phyloP scores from a whole-genome alignment of 2,113 vertebrate species.

The Ochotona princeps region DNA sequence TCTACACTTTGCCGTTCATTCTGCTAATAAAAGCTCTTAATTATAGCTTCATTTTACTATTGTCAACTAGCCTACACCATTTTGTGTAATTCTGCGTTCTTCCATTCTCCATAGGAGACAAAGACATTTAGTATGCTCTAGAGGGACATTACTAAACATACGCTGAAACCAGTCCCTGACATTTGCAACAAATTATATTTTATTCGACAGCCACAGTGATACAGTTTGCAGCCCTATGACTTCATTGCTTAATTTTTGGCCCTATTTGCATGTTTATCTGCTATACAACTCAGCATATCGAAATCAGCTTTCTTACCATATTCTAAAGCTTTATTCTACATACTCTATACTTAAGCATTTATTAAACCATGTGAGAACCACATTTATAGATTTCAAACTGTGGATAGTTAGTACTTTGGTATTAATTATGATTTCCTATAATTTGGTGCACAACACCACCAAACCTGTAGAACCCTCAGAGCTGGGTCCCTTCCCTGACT shows the following conservation, averaged over 20 bases:
- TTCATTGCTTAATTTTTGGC: background rate
- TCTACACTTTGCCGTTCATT: background rate
- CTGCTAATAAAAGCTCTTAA: background rate
- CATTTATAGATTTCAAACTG: background rate
- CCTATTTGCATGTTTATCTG: constrained; percentile 1
- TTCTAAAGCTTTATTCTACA: background rate
- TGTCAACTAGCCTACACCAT: background rate
- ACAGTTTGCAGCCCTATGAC: background rate
- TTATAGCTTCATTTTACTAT: background rate
- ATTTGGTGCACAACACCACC: background rate
- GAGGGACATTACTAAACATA: constrained; percentile 10
- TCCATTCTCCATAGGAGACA: background rate
- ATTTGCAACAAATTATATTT: background rate
- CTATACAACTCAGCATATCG: background rate
- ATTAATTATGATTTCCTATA: background rate
- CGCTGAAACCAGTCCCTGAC: background rate
- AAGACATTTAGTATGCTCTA: background rate
- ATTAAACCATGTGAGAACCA: background rate
- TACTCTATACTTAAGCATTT: background rate
- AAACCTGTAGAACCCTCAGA: too few species aligned
- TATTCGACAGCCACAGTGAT: background rate
- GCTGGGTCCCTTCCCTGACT: too few species aligned
- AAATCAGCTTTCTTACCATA: background rate
- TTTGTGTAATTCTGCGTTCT: background rate
- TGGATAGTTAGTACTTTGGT: background rate